A percentile compares a stretch with the other conserved stretches of the same genome.
Evolutionary conservation across 2,113 vertebrate genomes (phyloP).

Genomic region (Pimephales promelas): DNA sequence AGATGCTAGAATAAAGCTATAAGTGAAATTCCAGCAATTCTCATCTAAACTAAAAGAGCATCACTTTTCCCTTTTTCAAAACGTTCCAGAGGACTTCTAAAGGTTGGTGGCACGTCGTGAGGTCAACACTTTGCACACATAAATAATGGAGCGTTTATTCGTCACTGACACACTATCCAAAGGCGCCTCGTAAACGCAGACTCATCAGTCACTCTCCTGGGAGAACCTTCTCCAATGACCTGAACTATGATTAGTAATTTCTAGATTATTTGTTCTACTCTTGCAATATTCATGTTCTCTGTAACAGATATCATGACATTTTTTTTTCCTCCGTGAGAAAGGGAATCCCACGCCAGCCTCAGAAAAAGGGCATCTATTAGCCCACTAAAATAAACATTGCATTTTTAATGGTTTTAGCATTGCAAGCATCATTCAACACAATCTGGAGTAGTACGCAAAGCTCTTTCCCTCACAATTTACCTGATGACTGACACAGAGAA

Average conservation of each 20-base stretch:
- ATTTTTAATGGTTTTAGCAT: slow-evolving; percentile 70
- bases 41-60: neutral
- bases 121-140: slow-evolving; percentile 53
- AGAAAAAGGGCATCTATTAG: slow-evolving; percentile 59
- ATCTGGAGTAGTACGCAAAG: slow-evolving; percentile 58
- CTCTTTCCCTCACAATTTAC: slow-evolving; percentile 52
- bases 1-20: no score
- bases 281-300: slow-evolving; percentile 71
- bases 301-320: slow-evolving; percentile 61
- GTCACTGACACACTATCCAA: slow-evolving; percentile 61
- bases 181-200: slow-evolving; percentile 53
- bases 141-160: slow-evolving; percentile 57
- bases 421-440: slow-evolving; percentile 70
- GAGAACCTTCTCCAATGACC: slow-evolving; percentile 69
- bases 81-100: slow-evolving; percentile 43
- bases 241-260: slow-evolving; percentile 73
- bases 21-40: neutral
- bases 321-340: slow-evolving; percentile 62
- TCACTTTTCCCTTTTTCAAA: slow-evolving; percentile 46
- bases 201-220: slow-evolving; percentile 62
- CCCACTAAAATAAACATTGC: slow-evolving; percentile 61
- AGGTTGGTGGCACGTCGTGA: slow-evolving; percentile 50
- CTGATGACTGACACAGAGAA: slow-evolving; percentile 56
- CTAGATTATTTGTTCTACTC: slow-evolving; percentile 70
- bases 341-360: slow-evolving; percentile 67